Conservation (phyloP, 2,113 vertebrate species). For the Alectura lathami region DNA sequence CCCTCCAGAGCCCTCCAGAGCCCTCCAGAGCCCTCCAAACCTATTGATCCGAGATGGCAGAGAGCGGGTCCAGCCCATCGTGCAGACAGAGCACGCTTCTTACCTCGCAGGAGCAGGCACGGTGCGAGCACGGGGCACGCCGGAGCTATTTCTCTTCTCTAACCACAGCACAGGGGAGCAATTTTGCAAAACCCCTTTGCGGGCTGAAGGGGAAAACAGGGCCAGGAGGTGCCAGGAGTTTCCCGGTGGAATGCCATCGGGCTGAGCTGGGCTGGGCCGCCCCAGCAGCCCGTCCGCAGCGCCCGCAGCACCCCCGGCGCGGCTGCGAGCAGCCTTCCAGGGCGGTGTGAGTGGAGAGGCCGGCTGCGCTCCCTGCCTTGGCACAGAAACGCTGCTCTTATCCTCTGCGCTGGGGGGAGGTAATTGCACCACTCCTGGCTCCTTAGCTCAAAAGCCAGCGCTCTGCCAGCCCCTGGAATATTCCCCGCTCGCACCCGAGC, state of each 20-base stretch:
- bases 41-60: not conserved
- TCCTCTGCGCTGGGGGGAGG: not conserved
- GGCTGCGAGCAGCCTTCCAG: not conserved
- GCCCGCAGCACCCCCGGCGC: not conserved
- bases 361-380: not conserved
- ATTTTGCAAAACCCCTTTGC: not conserved
- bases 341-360: not conserved
- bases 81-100: not conserved
- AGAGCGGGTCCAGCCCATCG: no score
- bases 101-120: not conserved
- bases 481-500: not conserved
- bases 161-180: not conserved
- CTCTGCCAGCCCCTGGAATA: not conserved
- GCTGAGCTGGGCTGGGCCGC: no score
- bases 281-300: no score
- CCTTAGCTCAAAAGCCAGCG: not conserved
- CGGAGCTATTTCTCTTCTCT: not conserved
- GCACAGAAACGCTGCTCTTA: not conserved
- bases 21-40: no score
- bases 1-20: no score
- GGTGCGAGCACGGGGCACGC: not conserved
- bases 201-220: not conserved
- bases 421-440: not conserved
- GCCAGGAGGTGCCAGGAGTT: not conserved
- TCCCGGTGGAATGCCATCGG: not conserved